phyloP scores from a whole-genome alignment of 2,113 vertebrate genomes.

The Hylia prasina region DNA sequence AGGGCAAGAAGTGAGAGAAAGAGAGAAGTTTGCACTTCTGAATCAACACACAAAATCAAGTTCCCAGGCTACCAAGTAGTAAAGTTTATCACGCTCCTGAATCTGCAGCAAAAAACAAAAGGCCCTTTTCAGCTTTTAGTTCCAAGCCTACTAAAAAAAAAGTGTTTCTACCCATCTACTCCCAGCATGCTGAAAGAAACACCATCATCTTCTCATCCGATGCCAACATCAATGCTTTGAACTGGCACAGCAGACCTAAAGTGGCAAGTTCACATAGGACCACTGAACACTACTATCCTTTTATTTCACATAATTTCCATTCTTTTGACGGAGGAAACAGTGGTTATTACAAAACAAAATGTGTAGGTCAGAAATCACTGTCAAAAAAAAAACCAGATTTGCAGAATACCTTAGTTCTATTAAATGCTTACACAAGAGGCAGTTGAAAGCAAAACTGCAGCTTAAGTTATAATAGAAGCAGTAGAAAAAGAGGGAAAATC shows the following conservation, averaged over 20 bases:
- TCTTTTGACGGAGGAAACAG: not conserved
- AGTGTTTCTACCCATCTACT: not conserved
- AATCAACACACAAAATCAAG: conserved; percentile 32
- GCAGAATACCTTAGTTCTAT: not conserved
- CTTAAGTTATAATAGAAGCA: not conserved
- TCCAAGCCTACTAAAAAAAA: not conserved
- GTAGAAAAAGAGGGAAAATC: not conserved
- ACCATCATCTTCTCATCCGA: not conserved
- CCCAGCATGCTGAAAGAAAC: conserved; percentile 6
- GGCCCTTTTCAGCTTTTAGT: conserved; percentile 13
- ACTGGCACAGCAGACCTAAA: not conserved
- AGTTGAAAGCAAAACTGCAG: conserved; percentile 14
- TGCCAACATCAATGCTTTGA: not conserved
- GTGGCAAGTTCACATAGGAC: not conserved
- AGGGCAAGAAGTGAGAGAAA: not conserved
- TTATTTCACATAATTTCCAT: not conserved
- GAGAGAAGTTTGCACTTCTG: not conserved
- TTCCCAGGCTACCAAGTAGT: conserved; percentile 52
- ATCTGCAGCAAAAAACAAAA: conserved; percentile 50
- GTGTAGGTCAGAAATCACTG: not conserved
- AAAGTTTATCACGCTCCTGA: conserved; percentile 51
- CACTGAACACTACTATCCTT: not conserved
- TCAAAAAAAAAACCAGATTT: not conserved
- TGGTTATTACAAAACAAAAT: not conserved
- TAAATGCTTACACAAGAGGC: conserved; percentile 22